Evolutionary conservation across 2,888 invertebrate genomes (phyloP).

Genomic region (Ligdia adustata): DNA sequence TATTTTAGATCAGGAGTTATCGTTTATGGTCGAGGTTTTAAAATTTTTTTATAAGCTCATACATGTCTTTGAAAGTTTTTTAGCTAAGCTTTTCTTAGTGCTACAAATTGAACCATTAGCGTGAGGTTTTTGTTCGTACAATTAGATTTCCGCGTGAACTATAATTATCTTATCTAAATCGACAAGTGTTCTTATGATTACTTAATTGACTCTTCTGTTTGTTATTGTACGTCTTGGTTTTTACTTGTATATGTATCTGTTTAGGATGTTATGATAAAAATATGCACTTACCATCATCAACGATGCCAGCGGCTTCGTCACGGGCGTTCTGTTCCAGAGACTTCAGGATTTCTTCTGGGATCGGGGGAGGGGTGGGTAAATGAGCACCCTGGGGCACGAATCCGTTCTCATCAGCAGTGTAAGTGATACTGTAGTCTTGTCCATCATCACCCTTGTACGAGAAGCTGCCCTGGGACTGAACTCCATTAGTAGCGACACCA

Average conservation of each 20-base stretch:
- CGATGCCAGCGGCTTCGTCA: slow-evolving; percentile 77
- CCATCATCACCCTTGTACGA: slow-evolving; percentile 79
- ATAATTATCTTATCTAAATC: slow-evolving; percentile 16
- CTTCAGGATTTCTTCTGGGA: slow-evolving; percentile 77
- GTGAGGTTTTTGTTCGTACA: slow-evolving; percentile 12
- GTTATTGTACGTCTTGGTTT: not conserved
- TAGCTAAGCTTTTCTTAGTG: slow-evolving; percentile 6
- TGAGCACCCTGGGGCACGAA: slow-evolving; percentile 76
- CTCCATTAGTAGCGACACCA: slow-evolving; percentile 76
- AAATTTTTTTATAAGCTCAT: slow-evolving; percentile 8
- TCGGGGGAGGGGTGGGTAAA: slow-evolving; percentile 77
- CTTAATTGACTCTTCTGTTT: slow-evolving; percentile 4
- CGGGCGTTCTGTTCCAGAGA: slow-evolving; percentile 78
- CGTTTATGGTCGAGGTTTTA: slow-evolving; percentile 25
- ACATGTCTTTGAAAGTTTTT: not conserved
- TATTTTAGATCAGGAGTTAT: slow-evolving; percentile 1
- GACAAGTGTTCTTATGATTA: no score
- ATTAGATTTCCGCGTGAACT: slow-evolving; percentile 13
- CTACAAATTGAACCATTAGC: slow-evolving; percentile 5
- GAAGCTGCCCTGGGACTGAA: slow-evolving; percentile 78
- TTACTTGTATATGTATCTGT: not conserved
- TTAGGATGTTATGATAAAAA: not conserved
- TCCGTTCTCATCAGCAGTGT: slow-evolving; percentile 80
- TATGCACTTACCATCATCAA: slow-evolving; percentile 72
- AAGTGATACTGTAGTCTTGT: slow-evolving; percentile 77